phyloP scores from a whole-genome alignment of 2,888 invertebrate species.

The Cataglyphis albicans region DNA sequence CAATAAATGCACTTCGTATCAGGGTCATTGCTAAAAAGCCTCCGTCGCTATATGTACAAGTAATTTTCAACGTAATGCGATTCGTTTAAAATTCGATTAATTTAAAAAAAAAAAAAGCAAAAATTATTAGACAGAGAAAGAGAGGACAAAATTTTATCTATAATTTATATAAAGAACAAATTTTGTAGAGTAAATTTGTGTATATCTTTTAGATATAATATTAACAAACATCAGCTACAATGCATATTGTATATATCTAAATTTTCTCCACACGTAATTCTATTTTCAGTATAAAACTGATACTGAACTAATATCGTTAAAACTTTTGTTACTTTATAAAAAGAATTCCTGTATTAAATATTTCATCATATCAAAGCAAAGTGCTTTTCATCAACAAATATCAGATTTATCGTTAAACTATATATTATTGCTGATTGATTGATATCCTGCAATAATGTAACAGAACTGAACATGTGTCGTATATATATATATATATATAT shows the following conservation, averaged over 20 bases:
- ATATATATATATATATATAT: not conserved
- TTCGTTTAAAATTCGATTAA: not conserved
- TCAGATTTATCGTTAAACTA: not conserved
- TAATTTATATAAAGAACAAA: not conserved
- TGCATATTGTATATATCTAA: too few relatives aligned
- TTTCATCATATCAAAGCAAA: not conserved
- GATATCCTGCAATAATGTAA: conserved; percentile 25
- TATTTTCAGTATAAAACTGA: not conserved
- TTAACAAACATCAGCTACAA: too few relatives aligned
- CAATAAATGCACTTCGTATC: not conserved
- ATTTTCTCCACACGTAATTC: too few relatives aligned
- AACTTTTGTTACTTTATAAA: not conserved
- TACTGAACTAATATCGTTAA: not conserved
- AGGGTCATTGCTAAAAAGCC: not conserved
- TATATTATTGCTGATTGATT: not conserved
- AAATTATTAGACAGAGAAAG: not conserved
- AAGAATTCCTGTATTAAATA: not conserved
- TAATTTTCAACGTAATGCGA: not conserved
- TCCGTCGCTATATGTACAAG: not conserved
- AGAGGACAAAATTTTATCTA: not conserved
- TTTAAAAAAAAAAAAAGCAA: not conserved
- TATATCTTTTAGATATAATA: too few relatives aligned
- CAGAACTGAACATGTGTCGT: not conserved
- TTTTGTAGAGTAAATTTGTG: too few relatives aligned
- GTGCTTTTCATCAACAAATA: not conserved